Evolutionary conservation across 2,888 invertebrate genomes (phyloP).

Genomic region (Tachina fera): DNA sequence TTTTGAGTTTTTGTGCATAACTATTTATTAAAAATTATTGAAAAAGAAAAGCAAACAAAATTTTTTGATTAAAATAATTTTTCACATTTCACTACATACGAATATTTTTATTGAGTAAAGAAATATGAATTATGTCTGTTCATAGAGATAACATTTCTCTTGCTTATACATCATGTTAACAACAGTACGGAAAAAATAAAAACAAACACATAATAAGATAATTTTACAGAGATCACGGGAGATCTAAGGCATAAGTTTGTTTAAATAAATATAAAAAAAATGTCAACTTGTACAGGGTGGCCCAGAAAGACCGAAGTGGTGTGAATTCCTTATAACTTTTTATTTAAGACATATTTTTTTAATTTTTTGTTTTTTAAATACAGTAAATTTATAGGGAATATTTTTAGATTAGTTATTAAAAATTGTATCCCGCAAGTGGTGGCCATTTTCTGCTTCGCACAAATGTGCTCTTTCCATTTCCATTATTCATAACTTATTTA

Average conservation of each 20-base stretch:
- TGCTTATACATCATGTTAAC: constrained; percentile 2
- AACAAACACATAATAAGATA: too few species aligned
- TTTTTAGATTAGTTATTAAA: too few species aligned
- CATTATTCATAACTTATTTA: too few species aligned
- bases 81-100: background rate
- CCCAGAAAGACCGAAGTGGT: too few species aligned
- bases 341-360: too few species aligned
- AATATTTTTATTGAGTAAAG: background rate
- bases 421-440: too few species aligned
- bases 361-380: too few species aligned
- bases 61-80: background rate
- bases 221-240: background rate
- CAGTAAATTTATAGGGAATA: too few species aligned
- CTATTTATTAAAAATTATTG: background rate
- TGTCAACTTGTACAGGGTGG: too few species aligned
- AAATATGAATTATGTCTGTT: background rate
- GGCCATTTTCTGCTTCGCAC: too few species aligned
- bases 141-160: background rate
- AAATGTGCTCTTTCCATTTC: too few species aligned
- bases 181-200: background rate
- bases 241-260: background rate
- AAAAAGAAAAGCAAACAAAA: background rate
- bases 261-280: background rate
- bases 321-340: too few species aligned
- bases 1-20: constrained; percentile 50